Base-by-base conservation (phyloP, 1,140 invertebrate genomes). In the Zaprionus tsacasi region DNA sequence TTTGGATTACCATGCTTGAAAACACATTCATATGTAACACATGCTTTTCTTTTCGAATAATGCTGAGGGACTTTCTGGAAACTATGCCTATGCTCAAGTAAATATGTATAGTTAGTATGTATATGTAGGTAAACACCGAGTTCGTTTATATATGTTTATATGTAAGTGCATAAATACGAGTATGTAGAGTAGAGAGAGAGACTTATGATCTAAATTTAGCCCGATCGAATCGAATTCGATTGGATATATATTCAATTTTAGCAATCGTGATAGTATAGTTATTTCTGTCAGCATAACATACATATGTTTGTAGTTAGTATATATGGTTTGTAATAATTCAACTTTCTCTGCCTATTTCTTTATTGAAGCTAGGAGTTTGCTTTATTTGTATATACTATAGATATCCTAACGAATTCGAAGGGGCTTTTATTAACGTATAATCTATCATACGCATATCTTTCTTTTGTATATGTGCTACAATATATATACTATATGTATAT, bases 1-100 rank as follows among this genome's bases (percentile, higher is more conserved):
- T 86, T 80, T 65, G 76, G 56, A n/a, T 88, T 83, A 88, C 87
- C 79, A 88, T 87, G 77, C 77, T 71, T 70, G 77, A 56, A 82
- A 60, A 82, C 78, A 86, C 78, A 87, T 69, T 71, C 60, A 71
- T 66, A 75, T 66, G 74, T 70, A 64, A 76, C 56, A 78, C 68
- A 43, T 76, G 60, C 67, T 52, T 70, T 55, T 48, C 27, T 45
- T 30, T 68, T 69, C 48, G 69, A 60, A 66, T 77, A 79, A 72
- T 77, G 68, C 59, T 64, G 74, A 40, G 65, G 73, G 54, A 59
- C 3, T 83, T 67, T 56, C 60, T 78, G 73, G 75, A 52, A 60
- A 61, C 70, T 83, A 75, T 40, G 45, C 73, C 61, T 63, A 81
- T 73, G 58, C 15, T 12, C 45, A 67, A 55, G 13, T 56, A 54